Evolutionary conservation across 2,888 invertebrate species (phyloP), one percentile per base, ranked within the genome.

Genomic region (Napeogenes sylphis): DNA sequence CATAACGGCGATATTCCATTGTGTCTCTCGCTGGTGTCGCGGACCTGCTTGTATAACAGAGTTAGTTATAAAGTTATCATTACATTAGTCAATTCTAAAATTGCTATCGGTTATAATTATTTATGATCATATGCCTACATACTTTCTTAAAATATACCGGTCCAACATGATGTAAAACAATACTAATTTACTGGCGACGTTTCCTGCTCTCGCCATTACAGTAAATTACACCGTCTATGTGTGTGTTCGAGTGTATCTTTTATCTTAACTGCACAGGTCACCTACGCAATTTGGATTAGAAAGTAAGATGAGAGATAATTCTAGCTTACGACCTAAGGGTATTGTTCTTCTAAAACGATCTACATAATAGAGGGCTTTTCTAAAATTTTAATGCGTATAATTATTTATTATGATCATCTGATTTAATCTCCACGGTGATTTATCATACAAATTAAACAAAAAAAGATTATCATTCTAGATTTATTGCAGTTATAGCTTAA

Each of bases 201-300:
- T 56, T 56, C 51, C 51, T 51, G 30, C 30, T 51, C 51, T 30
- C 51, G 51, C 51, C 21, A 8, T 51, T 51, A 51, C 2, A 51
- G 51, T 51, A 51, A 51, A 51, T 51, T 53, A 54, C 54, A 53
- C 45, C 45, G 59, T 53, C 42, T 54, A 33, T 54, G 13, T 21
- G 21, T 38, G 38, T n/a, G 14, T 13, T 14, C 6, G 38, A 30
- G 53, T 47, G 58, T 53, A 42, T 61, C 58, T 57, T 56, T 56
- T 51, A 64, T 62, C 67, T 67, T 59, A 66, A 66, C 67, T 64
- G 62, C 59, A 69, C 66, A 69, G 75, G 75, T 77, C 79, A 74
- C 82, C 81, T 76, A 84, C 82, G 74, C 75, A 61, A 65, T 71
- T 71, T 67, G 72, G 70, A 77, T 80, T 84, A 83, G 75, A 75